Evolutionary conservation across 2,888 invertebrate genomes (phyloP).

Genomic region (Drosophila antonietae): DNA sequence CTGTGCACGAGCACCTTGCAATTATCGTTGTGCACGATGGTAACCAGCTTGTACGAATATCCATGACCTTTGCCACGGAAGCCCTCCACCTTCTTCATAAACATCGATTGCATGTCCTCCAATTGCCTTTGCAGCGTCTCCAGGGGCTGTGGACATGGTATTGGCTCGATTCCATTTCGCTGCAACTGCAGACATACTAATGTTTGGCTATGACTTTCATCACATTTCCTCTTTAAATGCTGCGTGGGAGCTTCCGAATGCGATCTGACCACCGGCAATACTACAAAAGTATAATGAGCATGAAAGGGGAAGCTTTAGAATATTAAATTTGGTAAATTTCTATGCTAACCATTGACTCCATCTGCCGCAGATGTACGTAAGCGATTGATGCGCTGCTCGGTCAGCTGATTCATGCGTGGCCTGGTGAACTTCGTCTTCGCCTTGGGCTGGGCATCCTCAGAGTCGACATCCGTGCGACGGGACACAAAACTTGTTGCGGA

Average conservation of each 20-base stretch:
- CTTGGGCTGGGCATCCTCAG: constrained; percentile 8
- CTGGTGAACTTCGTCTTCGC: constrained; percentile 9
- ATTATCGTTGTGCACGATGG: constrained; percentile 46
- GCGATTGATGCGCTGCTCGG: constrained; percentile 22
- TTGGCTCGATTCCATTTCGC: background rate
- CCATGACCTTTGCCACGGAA: background rate
- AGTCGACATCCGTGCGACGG: background rate
- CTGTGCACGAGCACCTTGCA: constrained; percentile 54
- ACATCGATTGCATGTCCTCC: constrained; percentile 51
- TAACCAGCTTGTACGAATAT: constrained; percentile 59
- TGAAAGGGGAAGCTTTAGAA: background rate
- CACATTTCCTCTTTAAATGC: background rate
- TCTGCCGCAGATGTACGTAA: background rate
- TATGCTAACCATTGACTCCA: background rate
- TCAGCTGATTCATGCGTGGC: constrained; percentile 38
- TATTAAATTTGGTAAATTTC: background rate
- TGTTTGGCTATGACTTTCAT: background rate
- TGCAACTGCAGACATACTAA: background rate
- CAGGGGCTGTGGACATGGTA: constrained; percentile 18
- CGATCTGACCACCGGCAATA: too few species aligned
- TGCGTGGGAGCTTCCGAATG: background rate
- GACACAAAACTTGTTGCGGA: background rate
- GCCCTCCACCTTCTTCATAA: constrained; percentile 28
- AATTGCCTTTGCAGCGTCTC: constrained; percentile 43
- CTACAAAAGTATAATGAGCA: background rate